phyloP scores from a whole-genome alignment of 2,797 vertebrate species.

The Australoheros facetus region DNA sequence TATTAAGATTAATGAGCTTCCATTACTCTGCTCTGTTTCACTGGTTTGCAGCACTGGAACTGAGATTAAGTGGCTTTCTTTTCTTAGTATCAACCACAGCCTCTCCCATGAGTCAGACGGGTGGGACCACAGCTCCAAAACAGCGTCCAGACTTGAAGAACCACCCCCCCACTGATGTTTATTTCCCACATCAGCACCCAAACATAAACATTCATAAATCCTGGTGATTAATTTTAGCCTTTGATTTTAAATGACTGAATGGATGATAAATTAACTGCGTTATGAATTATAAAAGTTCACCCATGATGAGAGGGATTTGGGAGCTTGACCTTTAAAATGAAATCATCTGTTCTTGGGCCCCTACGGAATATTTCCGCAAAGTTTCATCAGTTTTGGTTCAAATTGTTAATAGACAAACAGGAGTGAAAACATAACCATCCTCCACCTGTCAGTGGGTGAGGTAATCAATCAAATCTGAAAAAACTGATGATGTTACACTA shows the following conservation, averaged over 20 bases:
- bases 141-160: neutral
- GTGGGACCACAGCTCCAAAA: neutral
- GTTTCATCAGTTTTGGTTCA: too few species aligned
- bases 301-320: too few species aligned
- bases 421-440: too few species aligned
- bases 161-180: neutral
- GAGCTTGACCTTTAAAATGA: too few species aligned
- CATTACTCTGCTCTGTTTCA: neutral
- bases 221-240: neutral
- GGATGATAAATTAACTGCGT: too few species aligned
- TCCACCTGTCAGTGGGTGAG: too few species aligned
- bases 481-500: neutral
- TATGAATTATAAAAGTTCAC: too few species aligned
- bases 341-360: too few species aligned
- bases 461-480: neutral
- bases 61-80: neutral
- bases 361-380: too few species aligned
- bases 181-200: neutral
- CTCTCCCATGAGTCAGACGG: constrained; percentile 5
- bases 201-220: neutral
- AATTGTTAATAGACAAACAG: too few species aligned
- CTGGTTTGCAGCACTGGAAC: neutral
- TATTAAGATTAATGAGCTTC: neutral
- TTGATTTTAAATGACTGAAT: neutral
- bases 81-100: neutral